Base-by-base conservation (phyloP, 1,140 invertebrate species). In the Pararge aegeria region DNA sequence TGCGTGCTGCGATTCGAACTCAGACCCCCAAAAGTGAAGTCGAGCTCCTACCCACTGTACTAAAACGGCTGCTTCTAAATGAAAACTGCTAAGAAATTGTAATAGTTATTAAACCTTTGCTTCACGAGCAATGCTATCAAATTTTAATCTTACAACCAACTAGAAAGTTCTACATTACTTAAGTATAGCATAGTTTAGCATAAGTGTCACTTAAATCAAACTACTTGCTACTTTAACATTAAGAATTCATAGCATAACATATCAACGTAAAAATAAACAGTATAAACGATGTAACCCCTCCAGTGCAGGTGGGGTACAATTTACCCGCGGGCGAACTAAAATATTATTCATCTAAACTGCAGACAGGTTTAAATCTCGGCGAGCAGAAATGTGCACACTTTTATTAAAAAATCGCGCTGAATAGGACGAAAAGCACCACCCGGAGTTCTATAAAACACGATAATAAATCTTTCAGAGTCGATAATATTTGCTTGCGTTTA, bases 291-390 rank as follows among this genome's bases (percentile, higher is more conserved):
- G 13, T 51, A 19, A 27, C 15, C 49, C 21, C 29, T 37, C 29
- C 24, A 5, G 1, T 15, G 24, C 49, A 51, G 49, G 49, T 51
- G 49, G 24, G 49, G 24, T 30, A 19, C 27, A 34, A 51, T 37
- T 37, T 24, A 30, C 49, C 49, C 16, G 12, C 49, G 1, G 12
- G 15, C 16, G 24, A 46, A 20, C 44, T 46, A 46, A 46, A 46
- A 46, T 30, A 51, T 51, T 51, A 51, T 37, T 51, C 27, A 51
- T 34, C 27, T 34, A 51, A 49, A 51, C 49, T 51, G 49, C 49
- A 51, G 49, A 51, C 49, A 51, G 49, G 27, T 51, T 34, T 51
- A 51, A 19, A 34, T 30, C 49, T 12, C 16, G 10, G 49, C 27
- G 49, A 34, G 29, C 15, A 37, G 27, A 20, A 27, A 30, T 34